Conservation (phyloP, 2,113 vertebrate species). For the Petroica traversi region DNA sequence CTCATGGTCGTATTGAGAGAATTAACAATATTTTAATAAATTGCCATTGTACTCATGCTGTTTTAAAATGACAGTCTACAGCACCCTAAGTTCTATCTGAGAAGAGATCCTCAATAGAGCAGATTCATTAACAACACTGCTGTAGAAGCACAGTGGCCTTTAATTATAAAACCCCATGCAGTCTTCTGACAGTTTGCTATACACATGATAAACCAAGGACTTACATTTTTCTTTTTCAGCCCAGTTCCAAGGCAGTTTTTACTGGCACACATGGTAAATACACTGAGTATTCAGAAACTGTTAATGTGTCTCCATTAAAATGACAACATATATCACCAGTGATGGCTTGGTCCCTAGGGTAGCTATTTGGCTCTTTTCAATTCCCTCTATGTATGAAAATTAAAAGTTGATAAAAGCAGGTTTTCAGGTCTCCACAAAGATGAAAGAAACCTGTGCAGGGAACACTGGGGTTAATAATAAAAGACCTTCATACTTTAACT, state of each 20-base stretch:
- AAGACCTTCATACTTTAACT: background rate
- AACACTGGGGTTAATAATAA: background rate
- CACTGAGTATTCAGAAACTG: background rate
- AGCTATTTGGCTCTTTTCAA: background rate
- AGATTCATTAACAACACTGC: background rate
- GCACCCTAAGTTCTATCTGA: conserved; percentile 27
- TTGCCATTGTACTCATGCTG: conserved; percentile 3
- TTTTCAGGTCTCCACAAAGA: conserved; percentile 40
- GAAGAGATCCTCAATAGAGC: background rate
- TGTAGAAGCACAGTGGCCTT: background rate
- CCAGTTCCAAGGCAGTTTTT: background rate
- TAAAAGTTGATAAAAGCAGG: conserved; percentile 31
- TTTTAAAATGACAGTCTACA: background rate
- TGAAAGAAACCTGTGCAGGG: conserved; percentile 30
- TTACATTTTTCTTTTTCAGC: background rate
- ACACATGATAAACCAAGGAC: background rate
- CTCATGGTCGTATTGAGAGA: background rate
- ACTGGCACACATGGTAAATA: background rate
- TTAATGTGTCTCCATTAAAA: background rate
- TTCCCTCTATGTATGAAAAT: background rate
- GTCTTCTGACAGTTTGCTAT: background rate
- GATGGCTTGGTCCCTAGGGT: background rate
- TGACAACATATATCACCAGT: background rate
- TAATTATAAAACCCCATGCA: conserved; percentile 29
- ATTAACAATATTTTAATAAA: conserved; percentile 56